A percentile compares a stretch with the other conserved stretches of the same genome.
Evolutionary conservation across 2,888 invertebrate genomes (phyloP).

Genomic region (Tipula confusa): DNA sequence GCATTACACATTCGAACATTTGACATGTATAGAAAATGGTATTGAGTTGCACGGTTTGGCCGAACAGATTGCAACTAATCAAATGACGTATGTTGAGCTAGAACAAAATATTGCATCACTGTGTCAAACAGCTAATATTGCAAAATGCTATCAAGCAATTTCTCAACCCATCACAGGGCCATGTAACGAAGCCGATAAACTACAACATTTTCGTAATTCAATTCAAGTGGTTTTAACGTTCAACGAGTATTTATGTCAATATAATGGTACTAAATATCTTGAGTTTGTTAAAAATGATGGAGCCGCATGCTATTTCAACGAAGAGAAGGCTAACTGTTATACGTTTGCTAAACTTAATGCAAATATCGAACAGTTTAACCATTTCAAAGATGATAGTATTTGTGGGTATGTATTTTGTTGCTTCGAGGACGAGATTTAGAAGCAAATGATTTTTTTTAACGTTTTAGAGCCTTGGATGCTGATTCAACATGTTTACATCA

Average conservation of each 20-base stretch:
- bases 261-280: too few species aligned
- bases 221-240: neutral
- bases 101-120: neutral
- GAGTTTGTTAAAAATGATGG: too few species aligned
- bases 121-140: neutral
- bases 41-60: neutral
- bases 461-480: neutral
- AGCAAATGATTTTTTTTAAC: neutral
- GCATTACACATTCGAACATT: neutral
- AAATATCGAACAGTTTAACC: neutral
- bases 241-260: neutral
- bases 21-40: neutral
- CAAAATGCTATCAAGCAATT: neutral
- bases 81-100: neutral
- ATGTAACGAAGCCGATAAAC: neutral
- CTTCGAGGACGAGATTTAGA: neutral
- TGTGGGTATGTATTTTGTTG: neutral
- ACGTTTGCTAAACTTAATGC: neutral
- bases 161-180: neutral
- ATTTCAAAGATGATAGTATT: neutral
- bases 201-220: neutral
- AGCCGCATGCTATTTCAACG: neutral
- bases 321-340: neutral
- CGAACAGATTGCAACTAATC: neutral
- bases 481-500: neutral